A percentile compares a stretch with the other conserved stretches of the same genome.
phyloP scores from a whole-genome alignment of 2,888 invertebrate species.

The Drosophila sordidula region DNA sequence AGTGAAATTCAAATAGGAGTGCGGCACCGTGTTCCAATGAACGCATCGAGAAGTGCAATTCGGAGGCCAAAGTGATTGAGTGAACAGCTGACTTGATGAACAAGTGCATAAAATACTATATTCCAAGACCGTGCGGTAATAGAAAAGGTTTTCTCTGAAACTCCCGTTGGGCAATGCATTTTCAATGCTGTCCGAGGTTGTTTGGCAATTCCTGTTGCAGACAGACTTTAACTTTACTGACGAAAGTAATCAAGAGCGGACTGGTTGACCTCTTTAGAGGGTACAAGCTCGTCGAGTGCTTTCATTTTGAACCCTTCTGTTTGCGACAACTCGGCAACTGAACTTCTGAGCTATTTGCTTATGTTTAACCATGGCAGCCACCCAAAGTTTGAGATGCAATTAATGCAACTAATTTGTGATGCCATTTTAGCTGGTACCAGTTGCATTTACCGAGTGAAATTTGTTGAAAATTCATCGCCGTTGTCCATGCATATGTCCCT shows the following conservation, averaged over 20 bases:
- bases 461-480: slow-evolving; percentile 28
- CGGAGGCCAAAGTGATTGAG: slow-evolving; percentile 36
- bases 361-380: slow-evolving; percentile 18
- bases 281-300: not conserved
- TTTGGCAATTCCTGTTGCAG: not conserved
- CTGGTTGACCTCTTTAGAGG: not conserved
- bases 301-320: not conserved
- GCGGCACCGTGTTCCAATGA: slow-evolving; percentile 41
- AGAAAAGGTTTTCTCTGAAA: slow-evolving; percentile 8
- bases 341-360: slow-evolving; percentile 13
- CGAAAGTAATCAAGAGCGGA: too few species aligned
- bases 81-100: slow-evolving; percentile 38
- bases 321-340: not conserved
- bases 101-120: slow-evolving; percentile 24
- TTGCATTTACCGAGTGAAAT: slow-evolving; percentile 20
- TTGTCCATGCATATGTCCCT: slow-evolving; percentile 17
- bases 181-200: slow-evolving; percentile 4
- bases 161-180: slow-evolving; percentile 39
- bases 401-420: slow-evolving; percentile 29
- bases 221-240: too few species aligned
- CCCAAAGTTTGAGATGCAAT: slow-evolving; percentile 41
- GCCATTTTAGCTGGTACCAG: slow-evolving; percentile 7
- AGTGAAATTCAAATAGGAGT: slow-evolving; percentile 48
- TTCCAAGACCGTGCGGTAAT: slow-evolving; percentile 7
- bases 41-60: slow-evolving; percentile 38